Conservation (phyloP, 2,888 invertebrate species). For the Sphecodes monilicornis region DNA sequence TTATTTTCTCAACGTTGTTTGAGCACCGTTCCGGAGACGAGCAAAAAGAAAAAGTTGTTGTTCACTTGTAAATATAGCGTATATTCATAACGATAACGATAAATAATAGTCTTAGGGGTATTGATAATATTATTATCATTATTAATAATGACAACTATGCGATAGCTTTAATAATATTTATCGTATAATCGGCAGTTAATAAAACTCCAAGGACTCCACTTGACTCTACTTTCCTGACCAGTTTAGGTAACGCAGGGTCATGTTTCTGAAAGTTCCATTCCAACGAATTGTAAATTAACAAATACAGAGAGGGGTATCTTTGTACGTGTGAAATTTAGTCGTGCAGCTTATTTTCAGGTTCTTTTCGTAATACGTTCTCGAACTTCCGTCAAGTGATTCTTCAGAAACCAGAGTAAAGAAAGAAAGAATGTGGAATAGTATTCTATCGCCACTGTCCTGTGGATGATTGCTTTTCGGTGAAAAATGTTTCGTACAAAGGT, state of each 20-base stretch:
- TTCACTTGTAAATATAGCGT: constrained; percentile 83
- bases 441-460: background rate
- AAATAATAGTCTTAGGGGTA: constrained; percentile 75
- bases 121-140: constrained; percentile 77
- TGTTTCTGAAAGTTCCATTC: constrained; percentile 50
- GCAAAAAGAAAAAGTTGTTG: constrained; percentile 74
- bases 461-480: constrained; percentile 14
- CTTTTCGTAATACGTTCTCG: background rate
- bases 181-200: constrained; percentile 71
- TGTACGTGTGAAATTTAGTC: constrained; percentile 39
- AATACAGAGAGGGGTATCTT: constrained; percentile 41
- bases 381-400: background rate
- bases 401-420: background rate
- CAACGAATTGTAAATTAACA: constrained; percentile 41
- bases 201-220: constrained; percentile 63
- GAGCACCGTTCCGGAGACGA: constrained; percentile 66
- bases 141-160: constrained; percentile 78
- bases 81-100: constrained; percentile 77
- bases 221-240: constrained; percentile 62
- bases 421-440: background rate
- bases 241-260: constrained; percentile 59
- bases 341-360: constrained; percentile 19
- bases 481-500: constrained; percentile 59
- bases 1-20: constrained; percentile 54
- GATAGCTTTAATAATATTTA: constrained; percentile 81